Evolutionary conservation across 2,797 vertebrate species (phyloP).

Genomic region (Pangasius krempfi): DNA sequence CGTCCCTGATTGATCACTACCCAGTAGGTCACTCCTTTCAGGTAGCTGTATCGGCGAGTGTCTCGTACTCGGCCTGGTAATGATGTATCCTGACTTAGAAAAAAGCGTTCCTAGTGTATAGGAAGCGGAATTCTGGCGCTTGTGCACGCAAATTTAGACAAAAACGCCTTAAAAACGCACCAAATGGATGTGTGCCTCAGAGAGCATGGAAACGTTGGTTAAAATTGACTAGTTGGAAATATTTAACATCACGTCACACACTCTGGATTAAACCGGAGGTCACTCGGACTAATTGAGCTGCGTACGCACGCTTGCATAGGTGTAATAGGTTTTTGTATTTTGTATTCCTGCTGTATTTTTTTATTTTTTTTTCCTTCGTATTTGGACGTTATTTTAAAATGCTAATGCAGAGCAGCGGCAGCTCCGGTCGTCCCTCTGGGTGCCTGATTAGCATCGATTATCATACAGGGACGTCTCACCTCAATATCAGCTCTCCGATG

Average conservation of each 20-base stretch:
- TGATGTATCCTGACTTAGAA: too few relatives aligned
- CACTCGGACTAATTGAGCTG: background rate
- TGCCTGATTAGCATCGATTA: conserved; percentile 98
- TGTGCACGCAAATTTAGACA: background rate
- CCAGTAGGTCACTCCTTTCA: too few relatives aligned
- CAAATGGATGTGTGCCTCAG: too few relatives aligned
- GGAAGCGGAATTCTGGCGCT: too few relatives aligned
- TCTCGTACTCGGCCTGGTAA: too few relatives aligned
- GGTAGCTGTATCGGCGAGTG: background rate
- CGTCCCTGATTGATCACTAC: background rate
- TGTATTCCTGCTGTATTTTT: background rate
- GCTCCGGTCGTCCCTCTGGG: conserved; percentile 84
- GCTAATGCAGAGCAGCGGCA: conserved; percentile 82
- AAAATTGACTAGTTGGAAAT: too few relatives aligned
- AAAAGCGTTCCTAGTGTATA: background rate
- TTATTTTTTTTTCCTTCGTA: background rate
- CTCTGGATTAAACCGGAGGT: background rate
- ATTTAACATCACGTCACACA: too few relatives aligned
- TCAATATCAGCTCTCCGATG: conserved; percentile 78
- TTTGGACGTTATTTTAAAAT: conserved; percentile 87
- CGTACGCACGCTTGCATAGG: background rate
- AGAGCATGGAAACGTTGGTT: background rate
- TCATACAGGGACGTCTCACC: conserved; percentile 96
- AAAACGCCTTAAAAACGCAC: background rate
- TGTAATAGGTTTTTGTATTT: background rate